phyloP scores from a whole-genome alignment of 2,888 invertebrate genomes.

The Agrotis ipsilon region DNA sequence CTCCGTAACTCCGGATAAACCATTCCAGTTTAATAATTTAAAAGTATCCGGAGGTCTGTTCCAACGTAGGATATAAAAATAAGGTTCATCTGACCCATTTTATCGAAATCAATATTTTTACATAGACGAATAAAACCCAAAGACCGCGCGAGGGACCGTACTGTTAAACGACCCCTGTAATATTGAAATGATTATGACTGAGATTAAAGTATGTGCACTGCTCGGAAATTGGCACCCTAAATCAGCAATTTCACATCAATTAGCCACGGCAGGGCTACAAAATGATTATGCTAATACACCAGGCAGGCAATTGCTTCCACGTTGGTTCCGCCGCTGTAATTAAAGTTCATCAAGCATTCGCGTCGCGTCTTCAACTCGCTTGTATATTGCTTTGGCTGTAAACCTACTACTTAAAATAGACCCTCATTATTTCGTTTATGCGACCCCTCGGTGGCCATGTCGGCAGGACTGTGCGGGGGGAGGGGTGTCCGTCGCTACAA shows the following conservation, averaged over 20 bases:
- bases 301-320: slow-evolving; percentile 81
- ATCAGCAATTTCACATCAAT: slow-evolving; percentile 79
- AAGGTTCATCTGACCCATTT: slow-evolving; percentile 49
- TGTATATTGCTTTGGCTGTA: slow-evolving; percentile 75
- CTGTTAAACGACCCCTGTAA: slow-evolving; percentile 49
- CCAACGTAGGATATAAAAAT: slow-evolving; percentile 47
- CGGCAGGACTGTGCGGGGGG: slow-evolving; percentile 53
- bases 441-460: slow-evolving; percentile 63
- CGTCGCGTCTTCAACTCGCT: slow-evolving; percentile 76
- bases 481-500: slow-evolving; percentile 60
- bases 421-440: slow-evolving; percentile 66
- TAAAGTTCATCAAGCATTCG: slow-evolving; percentile 83
- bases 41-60: slow-evolving; percentile 53
- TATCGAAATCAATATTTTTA: slow-evolving; percentile 59
- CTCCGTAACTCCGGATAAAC: slow-evolving; percentile 68
- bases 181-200: slow-evolving; percentile 59
- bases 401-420: slow-evolving; percentile 70
- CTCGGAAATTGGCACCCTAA: slow-evolving; percentile 62
- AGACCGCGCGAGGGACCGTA: slow-evolving; percentile 35
- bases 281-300: slow-evolving; percentile 84
- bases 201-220: slow-evolving; percentile 60
- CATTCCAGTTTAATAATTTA: slow-evolving; percentile 68
- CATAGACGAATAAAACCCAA: slow-evolving; percentile 50
- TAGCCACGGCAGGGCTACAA: slow-evolving; percentile 75
- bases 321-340: slow-evolving; percentile 78